Conservation (phyloP, 1,140 invertebrate genomes). For the Meloidogyne hapla region DNA sequence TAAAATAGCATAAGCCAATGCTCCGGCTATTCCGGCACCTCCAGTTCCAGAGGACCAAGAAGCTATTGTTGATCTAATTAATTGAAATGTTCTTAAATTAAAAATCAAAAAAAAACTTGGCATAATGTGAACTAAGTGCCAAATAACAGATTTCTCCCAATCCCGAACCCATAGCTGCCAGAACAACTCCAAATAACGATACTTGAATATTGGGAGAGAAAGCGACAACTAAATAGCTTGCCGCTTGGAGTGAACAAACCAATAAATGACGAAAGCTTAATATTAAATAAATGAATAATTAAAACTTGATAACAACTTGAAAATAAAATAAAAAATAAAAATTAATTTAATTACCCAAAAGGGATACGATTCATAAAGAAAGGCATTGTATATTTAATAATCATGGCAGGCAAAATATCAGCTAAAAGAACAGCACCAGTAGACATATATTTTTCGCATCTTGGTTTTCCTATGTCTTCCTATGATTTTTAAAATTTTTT, state of each 20-base stretch:
- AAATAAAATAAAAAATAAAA: too few species aligned
- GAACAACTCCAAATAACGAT: slow-evolving; percentile 44
- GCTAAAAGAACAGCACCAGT: slow-evolving; percentile 48
- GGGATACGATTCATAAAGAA: slow-evolving; percentile 50
- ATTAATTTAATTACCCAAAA: slow-evolving; percentile 31
- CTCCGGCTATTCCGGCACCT: slow-evolving; percentile 56
- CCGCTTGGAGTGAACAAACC: slow-evolving; percentile 40
- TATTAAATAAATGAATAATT: slow-evolving; percentile 3
- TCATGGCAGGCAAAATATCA: slow-evolving; percentile 45
- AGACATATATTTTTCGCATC: slow-evolving; percentile 27
- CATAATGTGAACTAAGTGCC: slow-evolving; percentile 39
- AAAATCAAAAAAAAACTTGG: slow-evolving; percentile 26
- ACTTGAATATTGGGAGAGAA: slow-evolving; percentile 36
- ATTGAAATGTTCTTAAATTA: background rate
- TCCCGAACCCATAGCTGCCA: slow-evolving; percentile 44
- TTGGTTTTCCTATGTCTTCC: slow-evolving; percentile 20
- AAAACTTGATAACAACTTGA: background rate
- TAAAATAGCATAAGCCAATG: slow-evolving; percentile 43
- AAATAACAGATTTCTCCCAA: slow-evolving; percentile 45
- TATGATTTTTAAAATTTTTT: background rate
- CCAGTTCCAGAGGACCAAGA: slow-evolving; percentile 54
- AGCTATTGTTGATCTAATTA: slow-evolving; percentile 46
- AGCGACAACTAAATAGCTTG: slow-evolving; percentile 37
- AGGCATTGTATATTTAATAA: slow-evolving; percentile 46
- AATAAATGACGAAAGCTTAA: slow-evolving; percentile 42